Percentiles rank a stretch among this genome's conserved stretches.
Evolutionary conservation across 1,140 invertebrate genomes (phyloP).

Genomic region (Lasioglossum albipes): DNA sequence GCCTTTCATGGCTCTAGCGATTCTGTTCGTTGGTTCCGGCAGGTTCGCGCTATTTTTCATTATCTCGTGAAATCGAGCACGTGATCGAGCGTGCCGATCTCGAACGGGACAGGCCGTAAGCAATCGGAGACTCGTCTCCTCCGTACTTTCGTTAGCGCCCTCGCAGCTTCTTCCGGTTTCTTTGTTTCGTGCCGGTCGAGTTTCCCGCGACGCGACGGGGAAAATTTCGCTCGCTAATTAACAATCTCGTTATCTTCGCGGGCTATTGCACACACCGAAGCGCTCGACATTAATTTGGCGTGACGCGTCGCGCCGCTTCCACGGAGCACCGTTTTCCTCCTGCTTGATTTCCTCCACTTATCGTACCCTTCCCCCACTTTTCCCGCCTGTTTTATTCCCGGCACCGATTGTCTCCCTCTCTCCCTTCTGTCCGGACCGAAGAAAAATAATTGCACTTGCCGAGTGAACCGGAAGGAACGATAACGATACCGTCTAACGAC

Average conservation of each 20-base stretch:
- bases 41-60: too few relatives aligned
- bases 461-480: slow-evolving; percentile 46
- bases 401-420: slow-evolving; percentile 39
- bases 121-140: too few relatives aligned
- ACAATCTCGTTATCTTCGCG: slow-evolving; percentile 59
- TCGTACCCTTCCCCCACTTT: not conserved
- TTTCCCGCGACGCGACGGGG: not conserved
- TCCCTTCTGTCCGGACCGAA: slow-evolving; percentile 9
- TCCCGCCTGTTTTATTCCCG: too few relatives aligned
- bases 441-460: slow-evolving; percentile 53
- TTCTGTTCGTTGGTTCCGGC: too few relatives aligned
- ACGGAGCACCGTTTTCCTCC: slow-evolving; percentile 29
- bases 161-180: not conserved
- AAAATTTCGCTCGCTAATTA: slow-evolving; percentile 50
- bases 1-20: too few relatives aligned
- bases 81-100: too few relatives aligned
- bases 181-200: not conserved
- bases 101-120: too few relatives aligned
- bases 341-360: slow-evolving; percentile 45
- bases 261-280: slow-evolving; percentile 38
- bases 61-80: too few relatives aligned
- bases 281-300: slow-evolving; percentile 42
- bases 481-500: slow-evolving; percentile 44
- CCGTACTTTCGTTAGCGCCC: not conserved
- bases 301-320: slow-evolving; percentile 20